phyloP scores from a whole-genome alignment of 2,113 vertebrate species.

The Corydoras maculifer region DNA sequence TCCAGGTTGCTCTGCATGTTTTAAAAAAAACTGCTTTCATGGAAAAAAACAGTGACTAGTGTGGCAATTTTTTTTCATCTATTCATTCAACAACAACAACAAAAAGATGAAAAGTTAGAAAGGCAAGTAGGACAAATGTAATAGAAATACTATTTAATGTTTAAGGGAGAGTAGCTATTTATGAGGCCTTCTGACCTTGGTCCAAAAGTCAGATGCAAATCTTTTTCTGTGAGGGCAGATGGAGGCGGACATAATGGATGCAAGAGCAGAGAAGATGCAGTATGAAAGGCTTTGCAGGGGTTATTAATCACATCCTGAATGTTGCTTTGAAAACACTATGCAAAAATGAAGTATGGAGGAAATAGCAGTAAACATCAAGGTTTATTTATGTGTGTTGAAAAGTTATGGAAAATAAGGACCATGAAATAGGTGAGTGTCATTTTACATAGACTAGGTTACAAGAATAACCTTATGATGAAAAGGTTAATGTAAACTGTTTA shows the following conservation, averaged over 20 bases:
- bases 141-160: not conserved
- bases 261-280: conserved; percentile 4
- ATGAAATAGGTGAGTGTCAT: not conserved
- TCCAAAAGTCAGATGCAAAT: conserved; percentile 7
- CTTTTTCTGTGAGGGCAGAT: conserved; percentile 10
- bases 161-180: not conserved
- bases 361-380: not conserved
- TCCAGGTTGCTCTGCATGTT: too few relatives aligned
- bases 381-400: conserved; percentile 1
- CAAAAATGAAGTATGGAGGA: not conserved
- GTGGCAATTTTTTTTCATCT: too few relatives aligned
- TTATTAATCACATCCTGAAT: conserved; percentile 22
- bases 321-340: conserved; percentile 7
- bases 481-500: too few relatives aligned
- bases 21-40: too few relatives aligned
- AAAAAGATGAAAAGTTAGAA: not conserved
- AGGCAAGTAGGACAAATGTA: not conserved
- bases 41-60: too few relatives aligned
- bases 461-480: too few relatives aligned
- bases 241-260: conserved; percentile 5
- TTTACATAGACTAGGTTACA: too few relatives aligned
- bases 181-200: conserved; percentile 14
- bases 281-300: conserved; percentile 1
- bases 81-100: too few relatives aligned
- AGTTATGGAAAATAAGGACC: not conserved